These are phyloP conservation scores for Sturnus vulgaris DNA, from an alignment of 2,113 vertebrate genomes.

Conservation along the genomic window DNA sequence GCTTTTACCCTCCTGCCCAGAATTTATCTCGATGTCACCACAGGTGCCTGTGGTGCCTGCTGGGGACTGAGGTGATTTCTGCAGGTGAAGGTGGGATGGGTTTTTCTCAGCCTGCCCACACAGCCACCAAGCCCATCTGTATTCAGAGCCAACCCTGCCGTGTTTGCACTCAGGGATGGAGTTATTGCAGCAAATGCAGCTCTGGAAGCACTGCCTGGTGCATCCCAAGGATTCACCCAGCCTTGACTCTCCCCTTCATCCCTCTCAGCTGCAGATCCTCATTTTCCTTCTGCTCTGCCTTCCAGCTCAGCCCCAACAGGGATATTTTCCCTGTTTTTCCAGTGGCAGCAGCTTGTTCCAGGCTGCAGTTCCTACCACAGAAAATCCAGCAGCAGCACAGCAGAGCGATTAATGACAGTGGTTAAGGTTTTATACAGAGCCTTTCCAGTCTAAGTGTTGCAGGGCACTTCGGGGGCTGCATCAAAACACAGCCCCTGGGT, in stretches of 20 bases:
- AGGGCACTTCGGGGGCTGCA: background rate
- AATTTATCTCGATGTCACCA: background rate
- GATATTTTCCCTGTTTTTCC: background rate
- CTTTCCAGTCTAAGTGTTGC: background rate
- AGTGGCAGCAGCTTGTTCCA: background rate
- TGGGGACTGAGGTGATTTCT: background rate
- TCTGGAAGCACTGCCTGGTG: background rate
- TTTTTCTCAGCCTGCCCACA: background rate
- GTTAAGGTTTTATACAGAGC: background rate
- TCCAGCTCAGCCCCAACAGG: background rate
- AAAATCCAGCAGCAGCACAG: slow-evolving; percentile 2
- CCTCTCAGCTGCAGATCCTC: background rate
- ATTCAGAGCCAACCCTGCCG: background rate
- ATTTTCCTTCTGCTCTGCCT: background rate
- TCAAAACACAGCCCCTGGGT: background rate
- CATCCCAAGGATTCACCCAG: background rate
- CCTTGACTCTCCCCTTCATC: background rate
- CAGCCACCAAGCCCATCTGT: background rate
- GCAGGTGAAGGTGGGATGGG: background rate
- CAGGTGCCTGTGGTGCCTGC: background rate
- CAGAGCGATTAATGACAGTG: background rate
- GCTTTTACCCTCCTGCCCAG: background rate
- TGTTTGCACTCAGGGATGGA: background rate
- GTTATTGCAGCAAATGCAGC: background rate
- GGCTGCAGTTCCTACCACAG: background rate